Evolutionary conservation across 2,888 invertebrate species (phyloP), one percentile per base, ranked within the genome.

Genomic region (Diabrotica balteata): DNA sequence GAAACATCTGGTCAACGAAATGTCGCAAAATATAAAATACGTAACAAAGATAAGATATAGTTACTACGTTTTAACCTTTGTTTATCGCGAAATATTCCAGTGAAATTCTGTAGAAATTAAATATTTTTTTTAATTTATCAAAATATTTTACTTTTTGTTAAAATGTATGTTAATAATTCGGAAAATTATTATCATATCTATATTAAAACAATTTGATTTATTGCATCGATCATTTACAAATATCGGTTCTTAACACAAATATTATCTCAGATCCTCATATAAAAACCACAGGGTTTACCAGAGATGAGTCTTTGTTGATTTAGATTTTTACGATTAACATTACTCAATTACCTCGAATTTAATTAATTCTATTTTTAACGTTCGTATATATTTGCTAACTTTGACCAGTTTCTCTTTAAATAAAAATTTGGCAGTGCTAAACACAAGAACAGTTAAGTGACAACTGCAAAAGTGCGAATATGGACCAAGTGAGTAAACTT

Each of bases 331-430:
- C 10, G 59, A 64, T 17, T 32, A 52, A 64, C 44, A 32, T 52
- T 32, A 59, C 59, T 59, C 47, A 50, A 50, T 66, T 65, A 65
- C 59, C 8, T 52, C 50, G 66, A 60, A 60, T 66, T 60, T 60
- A 66, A 66, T 60, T 55, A 59, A 44, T 32, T 42, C 10, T 50
- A 46, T 42, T 53, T 17, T 60, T 11, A 43, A 42, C 43, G 44
- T 8, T 45, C 44, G 61, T 61, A 61, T 61, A 61, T 61, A 61
- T 47, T 59, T 32, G 47, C 49, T n/a, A 4, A 17, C 8, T 10
- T 8, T 45, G 22, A n/a, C 46, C 17, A 22, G 45, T 57, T 57
- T 57, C 57, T 57, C 42, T 10, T 8, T 46, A 57, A 45, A 57
- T 46, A 45, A 59, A 47, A 59, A 46, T 59, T 59, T 47, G 47